Evolutionary conservation across 2,113 vertebrate species (phyloP).

Genomic region (Calyptommatus sinebrachiatus): DNA sequence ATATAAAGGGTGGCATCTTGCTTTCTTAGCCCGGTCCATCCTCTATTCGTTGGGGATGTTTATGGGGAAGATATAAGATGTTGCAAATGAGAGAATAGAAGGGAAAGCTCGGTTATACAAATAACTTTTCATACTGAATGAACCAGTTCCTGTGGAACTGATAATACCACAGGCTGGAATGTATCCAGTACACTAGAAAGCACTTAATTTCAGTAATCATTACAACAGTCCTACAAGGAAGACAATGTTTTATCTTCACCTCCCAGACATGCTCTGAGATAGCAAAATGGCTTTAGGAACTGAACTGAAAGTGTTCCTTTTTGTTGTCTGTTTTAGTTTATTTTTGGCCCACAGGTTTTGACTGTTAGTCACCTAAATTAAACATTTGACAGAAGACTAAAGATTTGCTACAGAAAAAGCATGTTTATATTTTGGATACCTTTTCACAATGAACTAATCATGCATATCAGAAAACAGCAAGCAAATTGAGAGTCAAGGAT

Average conservation of each 20-base stretch:
- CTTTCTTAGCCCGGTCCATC: too few species aligned
- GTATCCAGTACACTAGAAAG: background rate
- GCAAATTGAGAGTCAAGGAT: background rate
- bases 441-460: background rate
- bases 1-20: too few species aligned
- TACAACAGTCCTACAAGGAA: background rate
- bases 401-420: background rate
- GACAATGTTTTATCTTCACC: too few species aligned
- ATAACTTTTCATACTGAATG: background rate
- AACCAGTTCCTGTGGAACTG: background rate
- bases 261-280: too few species aligned
- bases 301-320: too few species aligned
- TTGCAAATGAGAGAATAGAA: background rate
- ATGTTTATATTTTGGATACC: background rate
- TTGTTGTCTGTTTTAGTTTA: too few species aligned
- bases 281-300: background rate
- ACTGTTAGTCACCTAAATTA: too few species aligned
- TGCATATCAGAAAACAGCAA: background rate
- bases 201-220: background rate
- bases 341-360: too few species aligned
- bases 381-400: background rate
- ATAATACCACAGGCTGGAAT: background rate
- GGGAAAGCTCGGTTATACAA: background rate
- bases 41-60: background rate
- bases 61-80: background rate